Evolutionary conservation across 2,113 vertebrate genomes (phyloP).

Genomic region (Oryctolagus cuniculus): DNA sequence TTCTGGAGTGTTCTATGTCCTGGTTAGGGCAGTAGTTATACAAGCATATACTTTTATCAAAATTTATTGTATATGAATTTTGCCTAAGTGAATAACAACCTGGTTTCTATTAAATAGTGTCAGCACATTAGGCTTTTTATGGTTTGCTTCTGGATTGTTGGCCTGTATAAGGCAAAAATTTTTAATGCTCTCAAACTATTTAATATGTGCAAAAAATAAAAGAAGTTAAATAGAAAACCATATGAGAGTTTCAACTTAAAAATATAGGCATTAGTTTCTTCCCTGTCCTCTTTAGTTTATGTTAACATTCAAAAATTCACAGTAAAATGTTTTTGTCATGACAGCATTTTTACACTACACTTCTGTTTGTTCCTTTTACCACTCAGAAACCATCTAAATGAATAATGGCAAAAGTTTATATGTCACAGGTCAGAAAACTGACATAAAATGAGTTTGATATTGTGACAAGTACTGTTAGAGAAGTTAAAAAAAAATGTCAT

Average conservation of each 20-base stretch:
- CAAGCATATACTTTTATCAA: background rate
- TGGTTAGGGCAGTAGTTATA: background rate
- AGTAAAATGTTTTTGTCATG: constrained; percentile 39
- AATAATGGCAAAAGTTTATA: background rate
- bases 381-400: background rate
- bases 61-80: constrained; percentile 47
- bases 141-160: background rate
- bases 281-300: background rate
- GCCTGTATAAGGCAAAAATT: background rate
- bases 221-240: constrained; percentile 35
- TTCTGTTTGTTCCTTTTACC: background rate
- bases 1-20: background rate
- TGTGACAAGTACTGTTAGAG: background rate
- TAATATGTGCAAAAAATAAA: constrained; percentile 40
- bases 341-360: background rate
- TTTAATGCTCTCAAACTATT: background rate
- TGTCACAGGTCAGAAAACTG: constrained; percentile 43
- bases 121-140: background rate
- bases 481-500: background rate
- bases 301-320: background rate
- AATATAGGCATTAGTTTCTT: background rate
- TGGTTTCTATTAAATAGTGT: background rate
- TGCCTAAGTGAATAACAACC: background rate
- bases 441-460: background rate
- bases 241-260: constrained; percentile 36